Percentiles rank a stretch among this genome's conserved stretches.
Evolutionary conservation across 2,888 invertebrate species (phyloP).

Genomic region (Amblyteles armatorius): DNA sequence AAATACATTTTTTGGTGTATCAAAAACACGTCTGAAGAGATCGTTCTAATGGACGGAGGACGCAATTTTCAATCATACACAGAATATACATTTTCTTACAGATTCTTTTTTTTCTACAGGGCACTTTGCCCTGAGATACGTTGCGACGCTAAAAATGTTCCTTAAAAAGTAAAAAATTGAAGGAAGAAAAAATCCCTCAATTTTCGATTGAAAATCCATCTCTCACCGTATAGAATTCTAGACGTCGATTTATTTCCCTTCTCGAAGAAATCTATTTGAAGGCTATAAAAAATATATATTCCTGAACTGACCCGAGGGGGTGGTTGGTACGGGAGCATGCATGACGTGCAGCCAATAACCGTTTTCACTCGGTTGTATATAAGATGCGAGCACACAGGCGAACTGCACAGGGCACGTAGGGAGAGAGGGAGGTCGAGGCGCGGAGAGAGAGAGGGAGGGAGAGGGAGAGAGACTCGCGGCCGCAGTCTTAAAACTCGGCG

Average conservation of each 20-base stretch:
- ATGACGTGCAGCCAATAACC: conserved; percentile 76
- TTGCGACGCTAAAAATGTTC: background rate
- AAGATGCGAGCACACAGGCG: conserved; percentile 33
- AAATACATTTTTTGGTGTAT: background rate
- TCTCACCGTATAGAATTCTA: background rate
- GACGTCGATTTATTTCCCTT: conserved; percentile 46
- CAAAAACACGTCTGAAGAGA: too few relatives aligned
- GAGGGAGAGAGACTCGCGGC: conserved; percentile 60
- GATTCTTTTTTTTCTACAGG: too few relatives aligned
- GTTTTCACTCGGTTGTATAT: conserved; percentile 67
- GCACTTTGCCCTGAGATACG: too few relatives aligned
- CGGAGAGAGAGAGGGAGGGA: conserved; percentile 33
- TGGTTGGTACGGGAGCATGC: conserved; percentile 70
- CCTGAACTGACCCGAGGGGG: conserved; percentile 66
- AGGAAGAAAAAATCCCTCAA: background rate
- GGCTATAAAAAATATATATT: conserved; percentile 71
- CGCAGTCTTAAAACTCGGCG: conserved; percentile 77
- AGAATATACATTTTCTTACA: too few relatives aligned
- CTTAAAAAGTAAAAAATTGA: background rate
- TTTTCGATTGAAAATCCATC: background rate
- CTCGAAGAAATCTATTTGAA: conserved; percentile 72
- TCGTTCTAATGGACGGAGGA: too few relatives aligned
- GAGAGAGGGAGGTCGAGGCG: conserved; percentile 27
- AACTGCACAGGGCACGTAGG: background rate
- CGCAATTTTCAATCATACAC: too few relatives aligned